phyloP scores from a whole-genome alignment of 2,888 invertebrate species.

The Globia sparganii region DNA sequence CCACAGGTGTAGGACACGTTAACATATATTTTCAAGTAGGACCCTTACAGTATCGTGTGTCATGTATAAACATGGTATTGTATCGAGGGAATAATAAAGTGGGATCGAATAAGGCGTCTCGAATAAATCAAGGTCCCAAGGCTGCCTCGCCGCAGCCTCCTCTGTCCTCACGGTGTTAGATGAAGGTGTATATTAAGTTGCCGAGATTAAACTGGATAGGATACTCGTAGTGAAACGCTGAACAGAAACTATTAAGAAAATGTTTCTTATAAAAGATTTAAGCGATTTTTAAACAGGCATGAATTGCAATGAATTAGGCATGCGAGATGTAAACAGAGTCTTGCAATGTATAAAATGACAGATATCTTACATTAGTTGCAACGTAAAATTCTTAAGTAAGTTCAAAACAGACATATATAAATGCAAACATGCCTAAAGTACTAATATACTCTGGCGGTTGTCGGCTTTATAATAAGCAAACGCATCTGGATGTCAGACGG shows the following conservation, averaged over 20 bases:
- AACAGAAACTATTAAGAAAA: constrained; percentile 5
- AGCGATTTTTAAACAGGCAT: too few relatives aligned
- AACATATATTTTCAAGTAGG: constrained; percentile 50
- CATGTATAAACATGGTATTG: constrained; percentile 65
- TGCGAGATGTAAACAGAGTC: not conserved
- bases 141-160: constrained; percentile 53
- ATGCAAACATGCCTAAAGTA: constrained; percentile 7
- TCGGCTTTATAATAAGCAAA: constrained; percentile 17
- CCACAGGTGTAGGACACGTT: constrained; percentile 40
- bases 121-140: constrained; percentile 75
- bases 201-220: constrained; percentile 36
- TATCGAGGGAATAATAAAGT: constrained; percentile 68
- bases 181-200: constrained; percentile 63
- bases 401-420: constrained; percentile 15
- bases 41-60: constrained; percentile 62
- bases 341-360: not conserved
- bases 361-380: not conserved
- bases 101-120: constrained; percentile 72
- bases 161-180: constrained; percentile 61
- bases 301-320: not conserved
- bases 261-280: not conserved
- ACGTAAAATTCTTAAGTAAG: not conserved
- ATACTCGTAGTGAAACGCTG: constrained; percentile 12
- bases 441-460: not conserved
- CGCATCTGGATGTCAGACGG: constrained; percentile 32